Base-by-base conservation (phyloP, 2,888 invertebrate genomes). In the Balanococcus diminutus region DNA sequence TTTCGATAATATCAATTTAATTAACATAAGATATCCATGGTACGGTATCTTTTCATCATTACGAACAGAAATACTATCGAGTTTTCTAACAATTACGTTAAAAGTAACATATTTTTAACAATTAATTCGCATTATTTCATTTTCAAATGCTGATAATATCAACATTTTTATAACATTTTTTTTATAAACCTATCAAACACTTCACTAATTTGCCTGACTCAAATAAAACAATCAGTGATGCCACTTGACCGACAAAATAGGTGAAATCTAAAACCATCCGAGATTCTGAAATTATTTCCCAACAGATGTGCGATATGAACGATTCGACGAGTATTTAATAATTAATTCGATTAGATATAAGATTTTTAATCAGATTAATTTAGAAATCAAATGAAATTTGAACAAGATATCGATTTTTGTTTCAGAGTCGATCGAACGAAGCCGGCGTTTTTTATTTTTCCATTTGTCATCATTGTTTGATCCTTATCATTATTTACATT, bases 391-490 rank as follows among this genome's bases (percentile, higher is more conserved):
- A 16, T 2, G 28, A n/a, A 2, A 28, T 4, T 28, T 3, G 14
- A 2, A 28, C 1, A 14, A 2, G 14, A 67, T 28, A 67, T 14
- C 0, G 28, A 28, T 28, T 67, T 28, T 2, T 14, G 5, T 3
- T 67, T 14, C 3, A 16, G 14, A 16, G 11, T 5, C 28, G 2
- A 67, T 28, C 14, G 28, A 2, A 28, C 0, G 16, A 2, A 28
- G 19, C 67, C 67, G 67, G 67, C 28, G 28, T 67, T 67, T 67
- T 67, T 67, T 3, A 67, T 67, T 67, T 28, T 67, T 67, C 67
- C 28, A 67, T 67, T 67, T 67, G 67, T 67, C 67, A 67, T 67
- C 67, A 67, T 67, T 67, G 67, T 67, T 67, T 67, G 67, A 67
- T 67, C 28, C 67, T 67, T 67, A 67, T 67, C 67, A 67, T 67